These are phyloP conservation scores for Rhimphoctona megacephalus DNA, from an alignment of 2,888 invertebrate genomes.

Conservation along the genomic window DNA sequence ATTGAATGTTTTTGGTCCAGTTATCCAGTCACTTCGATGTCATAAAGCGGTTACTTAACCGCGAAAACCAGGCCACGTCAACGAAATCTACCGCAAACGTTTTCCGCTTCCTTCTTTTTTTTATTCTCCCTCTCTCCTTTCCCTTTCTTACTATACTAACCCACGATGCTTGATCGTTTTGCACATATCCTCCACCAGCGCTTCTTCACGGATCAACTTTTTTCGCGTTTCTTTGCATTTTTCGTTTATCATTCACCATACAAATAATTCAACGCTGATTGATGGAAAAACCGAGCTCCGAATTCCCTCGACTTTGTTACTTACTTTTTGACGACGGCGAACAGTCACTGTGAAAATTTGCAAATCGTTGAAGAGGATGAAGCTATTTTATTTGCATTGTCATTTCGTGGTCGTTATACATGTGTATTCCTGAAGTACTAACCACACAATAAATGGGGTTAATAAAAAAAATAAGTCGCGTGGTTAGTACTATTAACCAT, in stretches of 20 bases:
- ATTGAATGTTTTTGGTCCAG: background rate
- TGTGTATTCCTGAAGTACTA: background rate
- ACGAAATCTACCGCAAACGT: slow-evolving; percentile 46
- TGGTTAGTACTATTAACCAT: background rate
- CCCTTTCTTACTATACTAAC: slow-evolving; percentile 13
- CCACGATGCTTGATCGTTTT: slow-evolving; percentile 15
- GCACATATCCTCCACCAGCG: slow-evolving; percentile 34
- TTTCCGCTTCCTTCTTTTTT: background rate
- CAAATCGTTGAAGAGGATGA: background rate
- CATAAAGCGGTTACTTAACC: slow-evolving; percentile 28
- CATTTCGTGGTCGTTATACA: slow-evolving; percentile 1
- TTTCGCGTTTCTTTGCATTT: slow-evolving; percentile 8
- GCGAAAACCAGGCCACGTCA: slow-evolving; percentile 16
- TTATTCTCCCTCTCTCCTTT: background rate
- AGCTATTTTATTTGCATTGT: background rate
- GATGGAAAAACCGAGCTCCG: slow-evolving; percentile 42
- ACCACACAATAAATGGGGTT: background rate
- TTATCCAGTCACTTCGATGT: slow-evolving; percentile 23
- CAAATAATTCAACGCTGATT: slow-evolving; percentile 51
- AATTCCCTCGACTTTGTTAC: slow-evolving; percentile 32
- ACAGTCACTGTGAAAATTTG: background rate
- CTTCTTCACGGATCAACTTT: slow-evolving; percentile 35
- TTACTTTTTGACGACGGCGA: background rate
- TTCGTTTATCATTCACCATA: slow-evolving; percentile 31
- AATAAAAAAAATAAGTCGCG: background rate